These are phyloP conservation scores for Gonioctena quinquepunctata DNA, from an alignment of 1,140 invertebrate genomes.

Conservation along the genomic window DNA sequence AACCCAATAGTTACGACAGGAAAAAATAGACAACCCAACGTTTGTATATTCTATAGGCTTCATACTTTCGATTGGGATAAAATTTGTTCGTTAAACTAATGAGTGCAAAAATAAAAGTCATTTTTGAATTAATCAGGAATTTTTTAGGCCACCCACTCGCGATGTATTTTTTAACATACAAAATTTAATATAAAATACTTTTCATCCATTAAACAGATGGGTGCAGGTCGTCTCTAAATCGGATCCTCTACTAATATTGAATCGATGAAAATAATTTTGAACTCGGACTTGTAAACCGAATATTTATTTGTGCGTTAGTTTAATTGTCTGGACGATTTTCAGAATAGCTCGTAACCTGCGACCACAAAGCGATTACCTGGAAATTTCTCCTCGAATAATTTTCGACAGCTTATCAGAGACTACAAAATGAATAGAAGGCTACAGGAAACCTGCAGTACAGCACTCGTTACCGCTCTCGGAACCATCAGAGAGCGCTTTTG, in stretches of 20 bases:
- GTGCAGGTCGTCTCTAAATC: no score
- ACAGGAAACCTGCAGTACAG: conserved; percentile 45
- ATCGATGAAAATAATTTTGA: not conserved
- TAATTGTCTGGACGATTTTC: conserved; percentile 7
- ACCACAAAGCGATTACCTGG: conserved; percentile 42
- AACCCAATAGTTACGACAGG: no score
- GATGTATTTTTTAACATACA: not conserved
- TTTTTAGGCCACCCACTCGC: not conserved
- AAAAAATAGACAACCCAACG: no score
- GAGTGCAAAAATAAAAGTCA: no score
- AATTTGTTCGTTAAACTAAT: no score
- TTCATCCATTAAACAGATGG: no score
- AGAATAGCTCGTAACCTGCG: conserved; percentile 15
- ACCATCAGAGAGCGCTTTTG: not conserved
- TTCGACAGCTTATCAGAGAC: conserved; percentile 20
- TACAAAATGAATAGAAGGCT: conserved; percentile 23
- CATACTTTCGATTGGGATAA: no score
- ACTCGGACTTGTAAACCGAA: not conserved
- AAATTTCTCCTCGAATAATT: conserved; percentile 43
- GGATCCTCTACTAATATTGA: not conserved
- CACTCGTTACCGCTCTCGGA: conserved; percentile 39
- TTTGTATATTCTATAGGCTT: no score
- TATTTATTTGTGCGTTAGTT: not conserved
- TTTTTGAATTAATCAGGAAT: no score
- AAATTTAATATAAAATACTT: no score